Conservation (phyloP, 92 coral and sea anemone genomes). For the Heteractis magnifica region DNA sequence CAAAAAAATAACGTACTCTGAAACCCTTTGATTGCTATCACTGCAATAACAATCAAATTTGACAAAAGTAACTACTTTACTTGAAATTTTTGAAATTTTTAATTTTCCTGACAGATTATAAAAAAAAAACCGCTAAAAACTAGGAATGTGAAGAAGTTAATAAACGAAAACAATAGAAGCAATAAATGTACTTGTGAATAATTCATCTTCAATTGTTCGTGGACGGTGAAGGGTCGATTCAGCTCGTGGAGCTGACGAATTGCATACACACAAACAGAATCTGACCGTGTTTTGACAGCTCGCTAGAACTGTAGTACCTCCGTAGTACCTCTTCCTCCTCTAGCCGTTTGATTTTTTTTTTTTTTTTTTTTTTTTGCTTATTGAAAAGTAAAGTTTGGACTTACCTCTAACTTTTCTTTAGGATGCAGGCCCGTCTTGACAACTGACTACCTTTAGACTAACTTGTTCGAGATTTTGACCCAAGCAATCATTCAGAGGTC, state of each 20-base stretch:
- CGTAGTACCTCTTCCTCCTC: too few species aligned
- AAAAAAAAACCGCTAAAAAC: too few species aligned
- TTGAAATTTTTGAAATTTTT: too few species aligned
- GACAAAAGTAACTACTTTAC: background rate
- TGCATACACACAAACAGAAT: background rate
- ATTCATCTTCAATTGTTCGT: conserved; percentile 1
- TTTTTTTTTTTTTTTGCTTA: background rate
- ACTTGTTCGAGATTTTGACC: conserved; percentile 3
- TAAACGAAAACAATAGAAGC: background rate
- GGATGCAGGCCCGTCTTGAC: background rate
- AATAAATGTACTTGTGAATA: background rate
- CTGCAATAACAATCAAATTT: background rate
- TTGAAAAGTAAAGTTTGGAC: background rate
- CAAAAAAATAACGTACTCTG: background rate
- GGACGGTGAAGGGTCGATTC: background rate
- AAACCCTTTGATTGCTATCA: background rate
- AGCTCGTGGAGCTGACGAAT: background rate
- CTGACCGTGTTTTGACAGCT: background rate
- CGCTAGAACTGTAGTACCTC: background rate
- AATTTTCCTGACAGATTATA: too few species aligned
- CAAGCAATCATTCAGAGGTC: conserved; percentile 20
- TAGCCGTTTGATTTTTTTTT: background rate
- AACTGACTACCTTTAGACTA: background rate
- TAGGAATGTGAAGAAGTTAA: background rate
- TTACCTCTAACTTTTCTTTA: background rate